phyloP scores from a whole-genome alignment of 2,797 vertebrate genomes.

The Dermochelys coriacea region DNA sequence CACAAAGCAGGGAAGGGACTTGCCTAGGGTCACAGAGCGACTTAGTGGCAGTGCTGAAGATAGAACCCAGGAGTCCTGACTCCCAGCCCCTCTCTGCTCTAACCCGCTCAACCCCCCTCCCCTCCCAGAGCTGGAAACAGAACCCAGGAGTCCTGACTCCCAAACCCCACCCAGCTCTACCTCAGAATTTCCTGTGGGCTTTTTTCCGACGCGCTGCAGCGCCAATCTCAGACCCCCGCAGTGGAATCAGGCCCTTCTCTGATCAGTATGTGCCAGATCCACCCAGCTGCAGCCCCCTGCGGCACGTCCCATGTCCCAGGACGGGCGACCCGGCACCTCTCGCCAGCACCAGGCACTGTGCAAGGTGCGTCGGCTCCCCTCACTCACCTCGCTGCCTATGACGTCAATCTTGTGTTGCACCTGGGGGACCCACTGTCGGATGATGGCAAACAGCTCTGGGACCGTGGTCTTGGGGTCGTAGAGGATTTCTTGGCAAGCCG shows the following conservation, averaged over 20 bases:
- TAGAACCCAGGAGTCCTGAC: neutral
- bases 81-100: no score
- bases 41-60: neutral
- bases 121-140: neutral
- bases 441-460: constrained; percentile 91
- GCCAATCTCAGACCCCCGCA: neutral
- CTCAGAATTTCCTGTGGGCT: neutral
- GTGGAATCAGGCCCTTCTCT: neutral
- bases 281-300: neutral
- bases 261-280: neutral
- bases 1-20: neutral
- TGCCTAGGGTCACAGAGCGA: neutral
- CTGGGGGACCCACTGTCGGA: constrained; percentile 95
- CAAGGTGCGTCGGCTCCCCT: neutral
- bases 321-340: neutral
- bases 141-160: neutral
- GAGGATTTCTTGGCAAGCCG: constrained; percentile 91
- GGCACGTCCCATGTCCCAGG: neutral
- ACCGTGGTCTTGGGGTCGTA: constrained; percentile 88
- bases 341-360: neutral
- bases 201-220: neutral
- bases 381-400: constrained; percentile 90
- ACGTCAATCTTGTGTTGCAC: constrained; percentile 94
- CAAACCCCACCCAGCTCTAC: neutral
- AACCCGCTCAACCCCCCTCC: no score